A percentile compares a stretch with the other conserved stretches of the same genome.
Evolutionary conservation across 2,113 vertebrate genomes (phyloP).

Genomic region (Sprattus sprattus): DNA sequence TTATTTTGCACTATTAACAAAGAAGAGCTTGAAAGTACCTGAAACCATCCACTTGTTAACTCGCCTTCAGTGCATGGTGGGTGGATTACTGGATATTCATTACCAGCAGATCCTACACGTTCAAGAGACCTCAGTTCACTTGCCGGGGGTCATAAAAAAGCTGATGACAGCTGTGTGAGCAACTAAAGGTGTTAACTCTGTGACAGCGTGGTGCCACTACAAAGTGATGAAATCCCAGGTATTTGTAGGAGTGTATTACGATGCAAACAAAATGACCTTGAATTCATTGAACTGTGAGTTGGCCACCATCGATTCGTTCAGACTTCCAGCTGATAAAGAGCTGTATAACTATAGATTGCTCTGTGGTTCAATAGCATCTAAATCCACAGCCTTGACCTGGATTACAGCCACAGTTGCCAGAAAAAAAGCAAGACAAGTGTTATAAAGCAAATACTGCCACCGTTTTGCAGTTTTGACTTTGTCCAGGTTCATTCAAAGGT

Average conservation of each 20-base stretch:
- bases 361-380: constrained; percentile 52
- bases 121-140: background rate
- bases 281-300: constrained; percentile 56
- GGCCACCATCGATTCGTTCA: constrained; percentile 57
- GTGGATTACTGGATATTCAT: background rate
- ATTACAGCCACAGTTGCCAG: constrained; percentile 53
- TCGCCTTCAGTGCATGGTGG: background rate
- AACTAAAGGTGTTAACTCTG: constrained; percentile 54
- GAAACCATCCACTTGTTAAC: background rate
- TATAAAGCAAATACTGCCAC: background rate
- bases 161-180: background rate
- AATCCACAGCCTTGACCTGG: constrained; percentile 63
- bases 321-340: constrained; percentile 58
- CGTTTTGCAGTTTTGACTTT: background rate
- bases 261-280: constrained; percentile 56
- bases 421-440: background rate
- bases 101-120: background rate
- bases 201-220: constrained; percentile 53
- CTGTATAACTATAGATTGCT: constrained; percentile 71
- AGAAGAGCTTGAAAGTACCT: background rate
- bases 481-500: too few species aligned
- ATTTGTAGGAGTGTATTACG: constrained; percentile 60
- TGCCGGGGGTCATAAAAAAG: background rate
- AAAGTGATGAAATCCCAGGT: constrained; percentile 59
- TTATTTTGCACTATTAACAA: background rate